phyloP scores from a whole-genome alignment of 2,113 vertebrate species.

The Rafetus swinhoei region DNA sequence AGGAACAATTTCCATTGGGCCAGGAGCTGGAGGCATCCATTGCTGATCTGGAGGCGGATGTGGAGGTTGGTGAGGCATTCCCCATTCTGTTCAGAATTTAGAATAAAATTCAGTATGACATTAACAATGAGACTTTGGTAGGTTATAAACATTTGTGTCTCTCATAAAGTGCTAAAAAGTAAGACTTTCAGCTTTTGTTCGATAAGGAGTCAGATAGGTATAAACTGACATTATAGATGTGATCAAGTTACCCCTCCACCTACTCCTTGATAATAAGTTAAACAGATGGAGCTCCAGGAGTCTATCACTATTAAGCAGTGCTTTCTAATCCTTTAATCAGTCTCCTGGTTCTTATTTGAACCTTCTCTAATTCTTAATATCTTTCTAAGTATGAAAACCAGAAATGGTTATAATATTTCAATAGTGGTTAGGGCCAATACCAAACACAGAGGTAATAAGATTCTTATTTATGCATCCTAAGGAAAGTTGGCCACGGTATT shows the following conservation, averaged over 20 bases:
- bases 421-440: background rate
- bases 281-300: background rate
- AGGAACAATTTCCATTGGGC: conserved; percentile 96
- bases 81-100: conserved; percentile 91
- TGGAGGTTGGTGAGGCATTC: conserved; percentile 92
- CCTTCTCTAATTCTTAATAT: background rate
- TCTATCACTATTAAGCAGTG: background rate
- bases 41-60: conserved; percentile 93
- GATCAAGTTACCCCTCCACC: background rate
- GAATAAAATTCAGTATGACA: conserved; percentile 74
- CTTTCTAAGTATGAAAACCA: background rate
- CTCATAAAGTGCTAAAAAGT: conserved; percentile 57
- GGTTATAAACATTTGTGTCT: background rate
- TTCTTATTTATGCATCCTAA: background rate
- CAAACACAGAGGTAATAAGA: background rate
- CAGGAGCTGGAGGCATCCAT: conserved; percentile 93
- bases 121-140: conserved; percentile 61
- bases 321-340: background rate
- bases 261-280: background rate
- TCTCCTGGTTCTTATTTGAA: background rate
- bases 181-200: conserved; percentile 2
- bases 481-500: background rate
- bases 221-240: background rate
- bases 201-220: conserved; percentile 20
- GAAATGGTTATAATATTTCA: background rate